phyloP scores from a whole-genome alignment of 1,140 invertebrate genomes.

The Tetramorium simillimum region DNA sequence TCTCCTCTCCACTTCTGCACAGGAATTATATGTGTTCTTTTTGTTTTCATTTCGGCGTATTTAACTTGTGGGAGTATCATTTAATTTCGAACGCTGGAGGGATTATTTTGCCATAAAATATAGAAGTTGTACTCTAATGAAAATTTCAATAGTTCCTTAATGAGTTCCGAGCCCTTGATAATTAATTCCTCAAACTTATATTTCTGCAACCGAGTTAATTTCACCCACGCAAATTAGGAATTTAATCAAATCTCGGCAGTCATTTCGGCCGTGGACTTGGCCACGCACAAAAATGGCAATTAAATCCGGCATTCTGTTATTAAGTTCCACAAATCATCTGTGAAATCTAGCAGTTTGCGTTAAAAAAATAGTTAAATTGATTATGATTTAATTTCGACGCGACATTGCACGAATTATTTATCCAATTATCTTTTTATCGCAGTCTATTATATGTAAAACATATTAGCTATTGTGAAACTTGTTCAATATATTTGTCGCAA shows the following conservation, averaged over 20 bases:
- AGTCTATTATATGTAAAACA: neutral
- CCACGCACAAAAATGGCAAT: constrained; percentile 64
- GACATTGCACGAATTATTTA: neutral
- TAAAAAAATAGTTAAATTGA: constrained; percentile 13
- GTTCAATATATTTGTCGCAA: neutral
- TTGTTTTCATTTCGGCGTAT: constrained; percentile 20
- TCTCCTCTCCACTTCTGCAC: neutral
- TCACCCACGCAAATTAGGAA: constrained; percentile 68
- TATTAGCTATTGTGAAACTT: neutral
- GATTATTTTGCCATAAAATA: constrained; percentile 63
- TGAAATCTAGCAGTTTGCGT: neutral
- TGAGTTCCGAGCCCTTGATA: constrained; percentile 67
- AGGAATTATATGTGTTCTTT: constrained; percentile 2
- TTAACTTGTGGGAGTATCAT: constrained; percentile 26
- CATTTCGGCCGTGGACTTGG: constrained; percentile 35
- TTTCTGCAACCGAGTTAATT: constrained; percentile 68
- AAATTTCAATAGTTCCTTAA: constrained; percentile 71
- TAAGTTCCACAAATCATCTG: constrained; percentile 59
- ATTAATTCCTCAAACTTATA: constrained; percentile 74
- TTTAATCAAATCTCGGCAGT: constrained; percentile 70
- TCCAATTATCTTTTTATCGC: neutral
- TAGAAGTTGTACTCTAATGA: constrained; percentile 67
- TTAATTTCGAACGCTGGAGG: constrained; percentile 55
- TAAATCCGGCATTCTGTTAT: constrained; percentile 57
- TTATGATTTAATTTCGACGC: constrained; percentile 18